Conservation (phyloP, 1,140 invertebrate genomes). For the Elysia chlorotica region DNA sequence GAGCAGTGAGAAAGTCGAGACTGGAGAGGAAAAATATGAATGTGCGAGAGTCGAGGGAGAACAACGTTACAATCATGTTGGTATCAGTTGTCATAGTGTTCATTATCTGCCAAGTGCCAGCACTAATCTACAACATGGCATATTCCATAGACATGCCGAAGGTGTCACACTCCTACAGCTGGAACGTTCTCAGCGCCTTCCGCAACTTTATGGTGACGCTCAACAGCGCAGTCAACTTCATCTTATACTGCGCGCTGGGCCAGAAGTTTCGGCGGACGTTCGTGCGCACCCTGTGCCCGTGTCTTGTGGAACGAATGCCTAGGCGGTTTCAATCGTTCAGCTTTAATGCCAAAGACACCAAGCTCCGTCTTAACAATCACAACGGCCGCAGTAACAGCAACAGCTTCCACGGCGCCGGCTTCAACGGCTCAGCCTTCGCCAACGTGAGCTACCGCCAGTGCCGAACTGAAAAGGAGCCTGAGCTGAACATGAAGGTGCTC, state of each 20-base stretch:
- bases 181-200: constrained; percentile 47
- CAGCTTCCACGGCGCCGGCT: constrained; percentile 13
- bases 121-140: constrained; percentile 82
- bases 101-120: constrained; percentile 88
- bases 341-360: no score
- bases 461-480: not conserved
- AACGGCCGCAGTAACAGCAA: constrained; percentile 9
- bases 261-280: constrained; percentile 93
- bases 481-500: constrained; percentile 11
- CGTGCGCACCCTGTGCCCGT: constrained; percentile 80
- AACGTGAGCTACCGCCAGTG: constrained; percentile 19
- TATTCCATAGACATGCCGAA: constrained; percentile 48
- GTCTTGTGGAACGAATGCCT: constrained; percentile 28
- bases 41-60: constrained; percentile 56
- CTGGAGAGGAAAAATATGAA: constrained; percentile 51
- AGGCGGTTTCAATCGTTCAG: constrained; percentile 48
- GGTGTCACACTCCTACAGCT: constrained; percentile 30
- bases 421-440: constrained; percentile 23
- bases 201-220: constrained; percentile 92
- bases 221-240: constrained; percentile 96
- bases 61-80: constrained; percentile 80
- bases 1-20: constrained; percentile 56
- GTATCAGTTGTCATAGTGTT: constrained; percentile 93
- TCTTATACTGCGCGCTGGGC: constrained; percentile 96
- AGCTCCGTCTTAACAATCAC: constrained; percentile 3